Evolutionary conservation across 2,888 invertebrate genomes (phyloP).

Genomic region (Tinea semifulvella): DNA sequence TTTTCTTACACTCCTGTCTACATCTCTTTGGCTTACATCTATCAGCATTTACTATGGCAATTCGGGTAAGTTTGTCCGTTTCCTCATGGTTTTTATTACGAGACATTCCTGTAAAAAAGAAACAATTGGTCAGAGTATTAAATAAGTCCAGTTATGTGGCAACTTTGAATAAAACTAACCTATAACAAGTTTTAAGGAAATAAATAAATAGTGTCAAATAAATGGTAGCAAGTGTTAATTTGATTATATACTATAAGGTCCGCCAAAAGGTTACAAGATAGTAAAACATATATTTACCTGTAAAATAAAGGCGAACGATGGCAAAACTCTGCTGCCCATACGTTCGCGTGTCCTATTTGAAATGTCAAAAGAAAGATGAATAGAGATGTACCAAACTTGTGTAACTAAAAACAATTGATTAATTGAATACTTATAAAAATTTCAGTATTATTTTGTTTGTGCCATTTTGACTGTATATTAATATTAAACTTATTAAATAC

Average conservation of each 20-base stretch:
- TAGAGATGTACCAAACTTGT: too few relatives aligned
- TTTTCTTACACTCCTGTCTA: constrained; percentile 98
- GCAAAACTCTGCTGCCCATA: constrained; percentile 43
- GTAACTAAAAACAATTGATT: too few relatives aligned
- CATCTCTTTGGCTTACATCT: constrained; percentile 99
- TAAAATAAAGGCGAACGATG: constrained; percentile 50
- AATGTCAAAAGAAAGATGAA: constrained; percentile 8
- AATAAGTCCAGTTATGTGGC: constrained; percentile 13
- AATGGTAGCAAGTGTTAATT: not conserved
- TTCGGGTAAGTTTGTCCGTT: constrained; percentile 93
- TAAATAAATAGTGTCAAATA: not conserved
- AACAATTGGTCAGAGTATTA: constrained; percentile 15
- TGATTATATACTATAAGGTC: not conserved
- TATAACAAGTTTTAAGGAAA: constrained; percentile 5
- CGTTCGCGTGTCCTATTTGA: constrained; percentile 59
- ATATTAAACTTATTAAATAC: too few relatives aligned
- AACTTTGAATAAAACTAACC: constrained; percentile 10
- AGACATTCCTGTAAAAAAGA: constrained; percentile 48
- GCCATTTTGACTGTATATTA: too few relatives aligned
- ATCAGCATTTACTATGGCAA: constrained; percentile 97
- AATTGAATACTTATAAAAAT: too few relatives aligned
- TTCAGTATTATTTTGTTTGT: too few relatives aligned
- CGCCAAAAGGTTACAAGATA: not conserved
- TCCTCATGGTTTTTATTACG: constrained; percentile 75
- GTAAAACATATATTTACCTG: constrained; percentile 34